These are phyloP conservation scores for Acheta domesticus DNA, from an alignment of 2,888 invertebrate genomes.

Conservation along the genomic window DNA sequence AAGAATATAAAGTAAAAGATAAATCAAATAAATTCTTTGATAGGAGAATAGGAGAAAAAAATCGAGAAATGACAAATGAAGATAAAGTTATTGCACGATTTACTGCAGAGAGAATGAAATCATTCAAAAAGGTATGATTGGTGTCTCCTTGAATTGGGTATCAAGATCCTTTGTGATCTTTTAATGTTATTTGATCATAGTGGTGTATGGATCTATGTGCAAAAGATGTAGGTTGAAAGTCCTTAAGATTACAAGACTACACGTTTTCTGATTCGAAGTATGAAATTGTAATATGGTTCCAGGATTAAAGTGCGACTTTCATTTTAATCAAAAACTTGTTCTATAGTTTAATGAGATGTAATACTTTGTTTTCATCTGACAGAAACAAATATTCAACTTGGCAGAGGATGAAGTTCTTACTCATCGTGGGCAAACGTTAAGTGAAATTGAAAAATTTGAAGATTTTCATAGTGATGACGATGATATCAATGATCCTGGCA, in stretches of 20 bases:
- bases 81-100: slow-evolving; percentile 81
- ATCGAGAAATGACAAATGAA: slow-evolving; percentile 63
- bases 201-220: no score
- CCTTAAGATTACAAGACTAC: no score
- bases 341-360: no score
- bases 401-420: slow-evolving; percentile 88
- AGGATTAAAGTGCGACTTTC: no score
- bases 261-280: no score
- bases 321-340: no score
- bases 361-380: slow-evolving; percentile 25
- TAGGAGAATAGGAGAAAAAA: slow-evolving; percentile 81
- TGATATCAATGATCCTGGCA: slow-evolving; percentile 58
- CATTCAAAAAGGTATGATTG: slow-evolving; percentile 55
- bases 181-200: no score
- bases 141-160: no score
- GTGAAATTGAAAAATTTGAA: slow-evolving; percentile 89
- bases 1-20: slow-evolving; percentile 76
- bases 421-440: slow-evolving; percentile 84
- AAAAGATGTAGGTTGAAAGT: no score
- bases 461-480: slow-evolving; percentile 79
- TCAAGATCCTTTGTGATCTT: no score
- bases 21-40: slow-evolving; percentile 86
- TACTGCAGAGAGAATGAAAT: slow-evolving; percentile 69
- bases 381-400: slow-evolving; percentile 74
- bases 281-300: no score